These are phyloP conservation scores for Lottia scabra DNA, from an alignment of 2,888 invertebrate genomes.

Conservation along the genomic window DNA sequence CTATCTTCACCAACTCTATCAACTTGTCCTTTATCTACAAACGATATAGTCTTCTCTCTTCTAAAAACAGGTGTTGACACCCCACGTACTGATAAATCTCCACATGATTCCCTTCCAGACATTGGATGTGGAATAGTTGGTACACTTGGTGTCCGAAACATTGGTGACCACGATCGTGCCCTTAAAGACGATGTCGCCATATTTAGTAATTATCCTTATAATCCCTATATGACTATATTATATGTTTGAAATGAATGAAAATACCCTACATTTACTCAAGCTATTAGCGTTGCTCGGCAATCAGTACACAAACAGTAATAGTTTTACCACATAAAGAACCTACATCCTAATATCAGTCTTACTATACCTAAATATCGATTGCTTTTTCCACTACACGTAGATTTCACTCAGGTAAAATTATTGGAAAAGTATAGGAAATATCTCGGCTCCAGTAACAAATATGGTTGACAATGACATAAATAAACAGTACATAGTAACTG, in stretches of 20 bases:
- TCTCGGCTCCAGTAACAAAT: no score
- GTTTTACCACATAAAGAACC: no score
- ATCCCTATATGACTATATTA: not conserved
- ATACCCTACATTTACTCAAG: not conserved
- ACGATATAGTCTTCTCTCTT: constrained; percentile 14
- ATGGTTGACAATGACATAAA: no score
- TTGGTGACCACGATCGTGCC: not conserved
- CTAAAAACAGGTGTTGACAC: constrained; percentile 2
- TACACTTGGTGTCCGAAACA: not conserved
- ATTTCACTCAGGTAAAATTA: no score
- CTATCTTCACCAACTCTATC: not conserved
- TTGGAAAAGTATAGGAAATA: no score
- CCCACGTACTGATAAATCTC: not conserved
- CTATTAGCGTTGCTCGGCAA: constrained; percentile 4
- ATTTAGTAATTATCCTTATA: not conserved
- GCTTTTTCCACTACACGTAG: no score
- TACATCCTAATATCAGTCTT: no score
- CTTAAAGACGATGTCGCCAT: not conserved
- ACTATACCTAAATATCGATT: no score
- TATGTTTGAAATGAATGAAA: not conserved
- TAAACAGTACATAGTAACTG: no score
- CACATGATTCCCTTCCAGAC: constrained; percentile 1
- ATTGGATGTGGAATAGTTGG: constrained; percentile 9
- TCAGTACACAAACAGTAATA: constrained; percentile 1
- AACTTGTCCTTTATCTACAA: not conserved